phyloP scores from a whole-genome alignment of 2,888 invertebrate species.

The Eupithecia vulgata region DNA sequence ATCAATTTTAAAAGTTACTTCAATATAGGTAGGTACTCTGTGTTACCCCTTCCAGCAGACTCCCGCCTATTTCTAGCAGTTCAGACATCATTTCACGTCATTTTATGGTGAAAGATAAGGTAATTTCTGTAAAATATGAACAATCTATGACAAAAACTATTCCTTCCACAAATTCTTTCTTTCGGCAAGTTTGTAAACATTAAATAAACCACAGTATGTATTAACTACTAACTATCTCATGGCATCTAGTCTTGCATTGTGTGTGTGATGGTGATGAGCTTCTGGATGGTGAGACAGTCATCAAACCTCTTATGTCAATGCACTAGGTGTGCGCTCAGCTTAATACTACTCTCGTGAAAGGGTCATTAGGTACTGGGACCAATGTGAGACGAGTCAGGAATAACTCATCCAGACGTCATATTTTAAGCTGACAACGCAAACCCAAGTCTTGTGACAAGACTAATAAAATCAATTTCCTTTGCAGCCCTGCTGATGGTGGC shows the following conservation, averaged over 20 bases:
- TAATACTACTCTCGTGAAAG: too few species aligned
- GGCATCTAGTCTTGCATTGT: neutral
- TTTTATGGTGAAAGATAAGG: neutral
- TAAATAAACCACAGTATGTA: too few species aligned
- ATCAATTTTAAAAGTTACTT: neutral
- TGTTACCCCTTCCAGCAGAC: conserved; percentile 90
- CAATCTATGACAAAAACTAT: neutral
- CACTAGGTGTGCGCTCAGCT: too few species aligned
- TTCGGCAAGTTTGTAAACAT: neutral
- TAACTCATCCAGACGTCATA: too few species aligned
- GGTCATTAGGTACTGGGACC: too few species aligned
- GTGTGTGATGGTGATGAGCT: neutral
- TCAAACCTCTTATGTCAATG: neutral
- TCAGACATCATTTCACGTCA: conserved; percentile 57
- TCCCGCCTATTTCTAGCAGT: conserved; percentile 89
- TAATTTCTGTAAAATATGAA: neutral
- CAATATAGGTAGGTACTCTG: neutral
- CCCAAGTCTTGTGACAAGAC: neutral
- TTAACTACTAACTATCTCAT: too few species aligned
- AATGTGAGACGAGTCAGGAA: too few species aligned
- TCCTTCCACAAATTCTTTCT: neutral
- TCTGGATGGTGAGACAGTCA: neutral
- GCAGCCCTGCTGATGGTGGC: conserved; percentile 93
- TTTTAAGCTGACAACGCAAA: neutral
- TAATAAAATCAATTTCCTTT: conserved; percentile 26